Conservation (phyloP, 2,888 invertebrate species). For the Ectobius pallidus region DNA sequence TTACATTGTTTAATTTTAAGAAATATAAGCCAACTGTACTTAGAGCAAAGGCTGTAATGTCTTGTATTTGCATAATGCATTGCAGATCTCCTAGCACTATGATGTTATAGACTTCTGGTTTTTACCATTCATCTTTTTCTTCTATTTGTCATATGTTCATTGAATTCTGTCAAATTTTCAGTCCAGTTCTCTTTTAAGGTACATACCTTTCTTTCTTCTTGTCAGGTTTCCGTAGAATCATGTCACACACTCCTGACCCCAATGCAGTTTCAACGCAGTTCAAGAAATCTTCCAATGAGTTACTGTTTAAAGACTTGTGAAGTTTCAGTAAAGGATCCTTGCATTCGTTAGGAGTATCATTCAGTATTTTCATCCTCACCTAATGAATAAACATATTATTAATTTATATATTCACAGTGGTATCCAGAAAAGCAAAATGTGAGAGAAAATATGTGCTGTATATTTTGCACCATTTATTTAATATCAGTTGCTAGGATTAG, state of each 20-base stretch:
- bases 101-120: background rate
- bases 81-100: background rate
- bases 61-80: background rate
- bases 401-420: too few species aligned
- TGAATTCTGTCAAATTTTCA: background rate
- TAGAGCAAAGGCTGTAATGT: background rate
- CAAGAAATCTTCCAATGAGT: constrained; percentile 77
- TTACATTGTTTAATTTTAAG: background rate
- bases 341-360: constrained; percentile 65
- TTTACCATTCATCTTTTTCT: background rate
- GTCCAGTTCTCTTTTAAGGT: background rate
- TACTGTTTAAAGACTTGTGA: constrained; percentile 71
- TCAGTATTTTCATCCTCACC: constrained; percentile 54
- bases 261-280: constrained; percentile 71
- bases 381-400: constrained; percentile 50
- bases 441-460: too few species aligned
- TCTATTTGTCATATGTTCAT: background rate
- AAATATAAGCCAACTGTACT: background rate
- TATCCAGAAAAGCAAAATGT: too few species aligned
- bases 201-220: constrained; percentile 80
- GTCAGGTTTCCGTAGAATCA: constrained; percentile 86
- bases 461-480: too few species aligned
- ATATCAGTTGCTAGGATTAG: too few species aligned
- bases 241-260: constrained; percentile 58
- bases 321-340: constrained; percentile 69